Evolutionary conservation across 2,888 invertebrate genomes (phyloP).

Genomic region (Rhimphoctona megacephalus): DNA sequence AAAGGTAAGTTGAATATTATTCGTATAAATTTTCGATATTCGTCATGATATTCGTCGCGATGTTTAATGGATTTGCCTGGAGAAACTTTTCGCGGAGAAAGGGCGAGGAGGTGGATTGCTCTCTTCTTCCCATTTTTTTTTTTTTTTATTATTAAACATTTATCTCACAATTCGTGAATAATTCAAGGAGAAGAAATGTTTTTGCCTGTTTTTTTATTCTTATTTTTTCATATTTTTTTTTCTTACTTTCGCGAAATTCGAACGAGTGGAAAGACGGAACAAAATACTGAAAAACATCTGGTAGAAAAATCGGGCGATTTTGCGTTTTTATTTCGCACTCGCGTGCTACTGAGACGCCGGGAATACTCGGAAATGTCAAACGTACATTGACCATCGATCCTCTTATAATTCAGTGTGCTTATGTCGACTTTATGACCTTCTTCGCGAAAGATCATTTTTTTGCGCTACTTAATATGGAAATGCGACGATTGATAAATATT

Average conservation of each 20-base stretch:
- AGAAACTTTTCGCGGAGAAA: background rate
- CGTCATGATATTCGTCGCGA: background rate
- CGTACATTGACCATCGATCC: slow-evolving; percentile 18
- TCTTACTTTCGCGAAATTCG: background rate
- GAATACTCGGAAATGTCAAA: slow-evolving; percentile 15
- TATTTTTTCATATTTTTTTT: background rate
- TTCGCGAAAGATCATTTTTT: background rate
- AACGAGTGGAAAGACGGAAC: background rate
- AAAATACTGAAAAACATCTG: background rate
- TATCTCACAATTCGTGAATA: background rate
- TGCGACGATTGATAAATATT: background rate
- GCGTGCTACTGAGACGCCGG: background rate
- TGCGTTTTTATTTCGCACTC: slow-evolving; percentile 1
- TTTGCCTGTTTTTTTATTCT: background rate
- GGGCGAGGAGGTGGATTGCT: slow-evolving; percentile 39
- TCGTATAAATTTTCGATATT: background rate
- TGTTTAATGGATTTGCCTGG: background rate
- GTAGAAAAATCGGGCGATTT: background rate
- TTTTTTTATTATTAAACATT: background rate
- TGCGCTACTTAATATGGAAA: background rate
- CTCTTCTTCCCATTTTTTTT: background rate
- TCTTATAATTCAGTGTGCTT: background rate
- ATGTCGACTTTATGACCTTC: slow-evolving; percentile 1
- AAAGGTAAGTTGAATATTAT: slow-evolving; percentile 64
- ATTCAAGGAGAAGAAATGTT: background rate